phyloP scores from a whole-genome alignment of 2,888 invertebrate genomes.

The Spicauda simplicius region DNA sequence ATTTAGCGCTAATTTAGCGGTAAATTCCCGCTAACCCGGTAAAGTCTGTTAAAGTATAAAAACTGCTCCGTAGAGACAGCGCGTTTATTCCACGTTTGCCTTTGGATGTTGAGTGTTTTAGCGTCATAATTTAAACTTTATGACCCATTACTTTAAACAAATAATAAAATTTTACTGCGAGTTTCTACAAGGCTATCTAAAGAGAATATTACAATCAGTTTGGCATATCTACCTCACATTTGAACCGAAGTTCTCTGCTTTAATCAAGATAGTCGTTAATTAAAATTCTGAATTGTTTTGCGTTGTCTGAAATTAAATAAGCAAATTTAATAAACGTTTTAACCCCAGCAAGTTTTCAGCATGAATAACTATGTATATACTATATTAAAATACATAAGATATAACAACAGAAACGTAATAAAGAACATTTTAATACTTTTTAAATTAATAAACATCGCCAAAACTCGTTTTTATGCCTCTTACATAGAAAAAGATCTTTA shows the following conservation, averaged over 20 bases:
- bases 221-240: neutral
- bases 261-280: neutral
- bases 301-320: neutral
- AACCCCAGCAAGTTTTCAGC: no score
- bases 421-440: no score
- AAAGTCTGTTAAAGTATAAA: neutral
- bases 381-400: no score
- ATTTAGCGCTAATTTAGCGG: constrained; percentile 45
- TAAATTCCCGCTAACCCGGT: constrained; percentile 34
- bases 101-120: constrained; percentile 14
- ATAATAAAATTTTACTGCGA: constrained; percentile 14
- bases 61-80: constrained; percentile 9
- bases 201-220: constrained; percentile 2
- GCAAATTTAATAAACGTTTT: no score
- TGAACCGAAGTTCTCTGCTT: neutral
- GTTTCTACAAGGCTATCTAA: neutral
- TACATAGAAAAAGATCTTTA: no score
- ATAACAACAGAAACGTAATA: no score
- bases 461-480: no score
- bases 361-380: no score
- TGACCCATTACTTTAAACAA: constrained; percentile 13
- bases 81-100: neutral
- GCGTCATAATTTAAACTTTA: constrained; percentile 23
- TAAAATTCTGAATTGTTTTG: neutral
- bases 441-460: no score